phyloP scores from a whole-genome alignment of 2,888 invertebrate species.

The Eupithecia inturbata region DNA sequence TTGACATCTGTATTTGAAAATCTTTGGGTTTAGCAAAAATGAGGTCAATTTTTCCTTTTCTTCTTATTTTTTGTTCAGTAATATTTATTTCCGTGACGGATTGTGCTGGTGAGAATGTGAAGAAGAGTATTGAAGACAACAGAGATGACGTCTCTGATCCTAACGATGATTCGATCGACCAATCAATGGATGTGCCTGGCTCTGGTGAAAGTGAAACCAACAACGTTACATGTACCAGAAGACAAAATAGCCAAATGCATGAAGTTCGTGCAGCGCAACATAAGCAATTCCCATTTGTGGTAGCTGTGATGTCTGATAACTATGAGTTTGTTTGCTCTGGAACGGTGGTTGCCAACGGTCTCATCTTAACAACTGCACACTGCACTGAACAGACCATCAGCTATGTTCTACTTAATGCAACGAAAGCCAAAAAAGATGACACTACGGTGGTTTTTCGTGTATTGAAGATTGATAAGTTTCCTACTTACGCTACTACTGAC shows the following conservation, averaged over 20 bases:
- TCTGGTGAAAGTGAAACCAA: conserved; percentile 52
- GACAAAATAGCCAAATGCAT: conserved; percentile 68
- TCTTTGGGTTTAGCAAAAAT: conserved; percentile 29
- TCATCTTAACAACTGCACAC: conserved; percentile 69
- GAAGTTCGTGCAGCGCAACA: conserved; percentile 62
- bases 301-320: conserved; percentile 70
- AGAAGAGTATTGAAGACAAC: conserved; percentile 71
- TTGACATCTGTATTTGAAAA: conserved; percentile 1
- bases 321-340: conserved; percentile 75
- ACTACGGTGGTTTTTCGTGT: conserved; percentile 59
- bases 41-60: conserved; percentile 45
- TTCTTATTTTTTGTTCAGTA: conserved; percentile 55
- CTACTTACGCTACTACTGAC: conserved; percentile 59
- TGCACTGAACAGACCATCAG: conserved; percentile 62
- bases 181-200: conserved; percentile 64
- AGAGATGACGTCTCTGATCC: conserved; percentile 67
- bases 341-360: conserved; percentile 66
- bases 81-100: conserved; percentile 52
- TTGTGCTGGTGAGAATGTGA: conserved; percentile 62
- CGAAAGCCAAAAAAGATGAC: conserved; percentile 63
- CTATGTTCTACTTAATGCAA: conserved; percentile 68
- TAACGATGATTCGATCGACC: conserved; percentile 67
- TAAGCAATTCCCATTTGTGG: conserved; percentile 74
- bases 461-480: conserved; percentile 69
- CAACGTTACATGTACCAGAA: conserved; percentile 64